Evolutionary conservation across 2,797 vertebrate genomes (phyloP).

Genomic region (Podarcis lilfordi): DNA sequence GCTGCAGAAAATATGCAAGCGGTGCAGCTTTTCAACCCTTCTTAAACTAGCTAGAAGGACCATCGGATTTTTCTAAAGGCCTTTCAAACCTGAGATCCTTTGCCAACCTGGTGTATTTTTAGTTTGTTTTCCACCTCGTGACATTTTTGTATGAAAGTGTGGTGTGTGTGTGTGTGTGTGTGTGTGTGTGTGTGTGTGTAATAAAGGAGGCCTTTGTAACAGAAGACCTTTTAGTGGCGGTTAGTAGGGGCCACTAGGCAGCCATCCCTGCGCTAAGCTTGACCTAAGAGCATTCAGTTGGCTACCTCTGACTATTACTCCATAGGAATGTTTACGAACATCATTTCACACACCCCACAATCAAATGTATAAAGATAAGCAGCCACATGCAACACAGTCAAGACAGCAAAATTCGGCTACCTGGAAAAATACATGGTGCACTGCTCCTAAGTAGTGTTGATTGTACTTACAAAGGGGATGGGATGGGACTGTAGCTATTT

Average conservation of each 20-base stretch:
- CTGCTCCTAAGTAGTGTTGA: not conserved
- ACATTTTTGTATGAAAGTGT: too few relatives aligned
- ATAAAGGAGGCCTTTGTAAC: not conserved
- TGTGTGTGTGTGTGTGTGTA: too few relatives aligned
- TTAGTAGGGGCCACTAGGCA: not conserved
- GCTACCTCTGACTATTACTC: not conserved
- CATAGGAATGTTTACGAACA: not conserved
- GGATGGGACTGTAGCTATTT: slow-evolving; percentile 95
- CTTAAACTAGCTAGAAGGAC: not conserved
- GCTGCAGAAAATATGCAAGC: not conserved
- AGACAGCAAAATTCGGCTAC: not conserved
- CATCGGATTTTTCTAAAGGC: not conserved
- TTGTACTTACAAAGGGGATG: slow-evolving; percentile 93
- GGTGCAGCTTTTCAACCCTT: not conserved
- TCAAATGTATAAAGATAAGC: not conserved
- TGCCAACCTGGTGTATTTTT: too few relatives aligned
- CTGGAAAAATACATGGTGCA: not conserved
- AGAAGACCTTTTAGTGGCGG: not conserved
- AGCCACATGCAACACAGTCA: not conserved
- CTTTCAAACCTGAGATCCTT: not conserved
- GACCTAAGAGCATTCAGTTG: not conserved
- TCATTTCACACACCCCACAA: not conserved
- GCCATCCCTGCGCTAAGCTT: not conserved
- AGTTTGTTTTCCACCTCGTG: too few relatives aligned
- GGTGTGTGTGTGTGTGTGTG: too few relatives aligned